Base-by-base conservation (phyloP, 2,888 invertebrate genomes). In the Caenorhabditis doughertyi region DNA sequence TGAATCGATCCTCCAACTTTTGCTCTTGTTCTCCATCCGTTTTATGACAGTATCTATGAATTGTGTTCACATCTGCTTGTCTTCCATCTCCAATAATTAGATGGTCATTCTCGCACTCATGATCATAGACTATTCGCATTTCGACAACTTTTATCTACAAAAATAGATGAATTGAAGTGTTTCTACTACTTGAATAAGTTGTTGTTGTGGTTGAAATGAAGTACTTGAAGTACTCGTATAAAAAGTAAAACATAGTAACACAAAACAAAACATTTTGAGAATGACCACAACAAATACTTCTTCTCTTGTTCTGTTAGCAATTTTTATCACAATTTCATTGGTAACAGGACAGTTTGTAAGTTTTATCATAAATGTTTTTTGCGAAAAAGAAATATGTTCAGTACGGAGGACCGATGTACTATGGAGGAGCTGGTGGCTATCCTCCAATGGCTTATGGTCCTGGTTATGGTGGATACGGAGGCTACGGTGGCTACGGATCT, bases 91-190 rank as follows among this genome's bases (percentile, higher is more conserved):
- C 84, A 25, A 86, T 53, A 18, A 79, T 67, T 42, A 88, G 51
- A 18, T 35, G 73, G 55, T 88, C 87, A 7, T 76, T 58, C 8
- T 73, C 58, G 70, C 87, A 88, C n/a, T 87, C 85, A 29, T 85
- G 79, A 44, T 85, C 83, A 67, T 85, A 81, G 47, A 88, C 87
- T n/a, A 90, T 73, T 44, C 87, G 84, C 88, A 90, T 86, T 32
- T 83, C 76, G 25, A 76, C 76, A 49, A 89, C 68, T 58, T 85
- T 84, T 21, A 89, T 70, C 88, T 90, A 67, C 58, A 83, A 64
- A 56, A 29, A 32, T 4, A 58, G 16, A 18, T 35, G 13, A 47
- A 18, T 47, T 47, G 44, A 25, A 60, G 68, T 47, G 49, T 64
- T 25, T n/a, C 27, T 7, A 51, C 39, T 62, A 68, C 60, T 77